Percentiles rank a stretch among this genome's conserved stretches.
Evolutionary conservation across 2,888 invertebrate species (phyloP).

Genomic region (Notodonta dromedarius): DNA sequence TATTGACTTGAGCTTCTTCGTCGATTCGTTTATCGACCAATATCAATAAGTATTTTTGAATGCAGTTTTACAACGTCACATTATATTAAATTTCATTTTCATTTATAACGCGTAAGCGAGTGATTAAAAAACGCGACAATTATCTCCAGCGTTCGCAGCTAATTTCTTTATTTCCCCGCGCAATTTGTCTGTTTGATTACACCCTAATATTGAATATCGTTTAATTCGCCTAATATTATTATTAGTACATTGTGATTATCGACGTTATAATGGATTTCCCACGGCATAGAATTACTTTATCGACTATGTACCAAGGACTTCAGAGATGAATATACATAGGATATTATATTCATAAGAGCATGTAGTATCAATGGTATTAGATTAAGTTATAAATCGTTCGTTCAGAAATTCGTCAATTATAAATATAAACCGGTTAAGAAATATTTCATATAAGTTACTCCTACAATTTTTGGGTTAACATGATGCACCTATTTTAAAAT

Average conservation of each 20-base stretch:
- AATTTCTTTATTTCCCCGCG: not conserved
- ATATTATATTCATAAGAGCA: conserved; percentile 19
- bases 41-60: not conserved
- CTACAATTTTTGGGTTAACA: too few species aligned
- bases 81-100: too few species aligned
- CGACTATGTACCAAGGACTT: conserved; percentile 27
- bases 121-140: not conserved
- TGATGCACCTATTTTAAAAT: too few species aligned
- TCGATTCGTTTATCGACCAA: conserved; percentile 8
- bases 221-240: too few species aligned
- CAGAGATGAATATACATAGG: conserved; percentile 25
- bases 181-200: not conserved
- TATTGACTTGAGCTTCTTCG: conserved; percentile 66
- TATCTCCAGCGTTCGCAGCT: not conserved
- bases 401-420: conserved; percentile 1
- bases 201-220: too few species aligned
- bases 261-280: not conserved
- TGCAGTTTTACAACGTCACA: not conserved
- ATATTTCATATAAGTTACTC: too few species aligned
- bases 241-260: not conserved
- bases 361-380: conserved; percentile 22
- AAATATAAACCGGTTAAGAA: not conserved
- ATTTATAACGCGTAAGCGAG: not conserved
- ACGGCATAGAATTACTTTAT: conserved; percentile 6
- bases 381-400: not conserved